These are phyloP conservation scores for Aporrectodea caliginosa DNA, from an alignment of 1,140 invertebrate species.

Conservation along the genomic window DNA sequence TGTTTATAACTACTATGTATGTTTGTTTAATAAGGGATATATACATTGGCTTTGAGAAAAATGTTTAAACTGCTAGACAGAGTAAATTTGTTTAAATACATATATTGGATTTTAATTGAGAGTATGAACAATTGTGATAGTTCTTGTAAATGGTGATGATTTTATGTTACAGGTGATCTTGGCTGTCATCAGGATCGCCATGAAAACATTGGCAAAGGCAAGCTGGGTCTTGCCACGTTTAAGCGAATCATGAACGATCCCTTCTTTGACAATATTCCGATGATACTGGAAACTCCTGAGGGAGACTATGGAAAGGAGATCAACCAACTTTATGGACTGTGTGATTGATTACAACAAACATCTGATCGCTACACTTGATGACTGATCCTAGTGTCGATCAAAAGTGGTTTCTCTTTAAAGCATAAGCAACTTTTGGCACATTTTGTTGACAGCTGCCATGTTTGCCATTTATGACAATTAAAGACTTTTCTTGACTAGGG, in stretches of 20 bases:
- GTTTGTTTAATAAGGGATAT: too few species aligned
- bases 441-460: too few species aligned
- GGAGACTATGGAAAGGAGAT: constrained; percentile 44
- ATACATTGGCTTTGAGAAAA: neutral
- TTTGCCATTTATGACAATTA: too few species aligned
- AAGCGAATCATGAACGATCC: constrained; percentile 56
- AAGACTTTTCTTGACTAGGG: too few species aligned
- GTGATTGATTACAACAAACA: too few species aligned
- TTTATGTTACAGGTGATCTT: constrained; percentile 45
- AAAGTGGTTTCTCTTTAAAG: too few species aligned
- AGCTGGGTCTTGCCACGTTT: constrained; percentile 57
- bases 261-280: constrained; percentile 56
- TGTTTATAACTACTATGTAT: too few species aligned
- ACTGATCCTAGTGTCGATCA: too few species aligned
- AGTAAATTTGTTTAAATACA: neutral
- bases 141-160: neutral
- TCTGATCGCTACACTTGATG: too few species aligned
- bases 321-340: constrained; percentile 41
- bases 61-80: neutral
- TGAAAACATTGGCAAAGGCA: constrained; percentile 59
- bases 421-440: too few species aligned
- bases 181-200: constrained; percentile 58
- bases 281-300: constrained; percentile 59
- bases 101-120: neutral
- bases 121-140: neutral